Conservation (phyloP, 1,140 invertebrate species). For the Lepidurus couesii region DNA sequence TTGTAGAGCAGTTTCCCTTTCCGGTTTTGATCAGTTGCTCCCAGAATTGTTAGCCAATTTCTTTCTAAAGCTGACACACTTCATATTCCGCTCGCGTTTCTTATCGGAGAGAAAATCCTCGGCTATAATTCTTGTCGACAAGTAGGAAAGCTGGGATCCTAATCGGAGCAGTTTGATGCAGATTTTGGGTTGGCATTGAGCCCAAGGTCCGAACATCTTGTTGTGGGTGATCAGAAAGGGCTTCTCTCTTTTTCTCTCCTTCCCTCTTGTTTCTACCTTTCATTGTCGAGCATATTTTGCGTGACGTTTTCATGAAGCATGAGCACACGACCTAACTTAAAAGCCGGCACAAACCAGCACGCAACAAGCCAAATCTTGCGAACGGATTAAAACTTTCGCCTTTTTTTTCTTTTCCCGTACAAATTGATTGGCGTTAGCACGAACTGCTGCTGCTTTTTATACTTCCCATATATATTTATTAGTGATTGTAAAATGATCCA, state of each 20-base stretch:
- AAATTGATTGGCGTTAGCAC: not conserved
- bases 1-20: too few species aligned
- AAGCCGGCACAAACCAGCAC: conserved; percentile 3
- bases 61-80: too few species aligned
- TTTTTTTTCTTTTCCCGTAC: not conserved
- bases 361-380: not conserved
- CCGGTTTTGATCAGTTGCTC: too few species aligned
- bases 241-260: too few species aligned
- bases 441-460: not conserved
- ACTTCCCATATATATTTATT: not conserved
- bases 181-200: not conserved
- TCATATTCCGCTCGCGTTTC: not conserved
- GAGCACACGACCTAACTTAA: not conserved
- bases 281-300: not conserved
- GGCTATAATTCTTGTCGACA: too few species aligned
- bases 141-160: not conserved
- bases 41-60: too few species aligned
- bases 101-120: not conserved
- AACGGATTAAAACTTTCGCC: not conserved
- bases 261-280: not conserved
- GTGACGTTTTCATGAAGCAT: not conserved
- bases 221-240: too few species aligned
- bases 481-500: too few species aligned
- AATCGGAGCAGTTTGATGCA: not conserved
- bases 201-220: not conserved